Base-by-base conservation (phyloP, 1,140 invertebrate genomes). In the Trichoplusia ni region DNA sequence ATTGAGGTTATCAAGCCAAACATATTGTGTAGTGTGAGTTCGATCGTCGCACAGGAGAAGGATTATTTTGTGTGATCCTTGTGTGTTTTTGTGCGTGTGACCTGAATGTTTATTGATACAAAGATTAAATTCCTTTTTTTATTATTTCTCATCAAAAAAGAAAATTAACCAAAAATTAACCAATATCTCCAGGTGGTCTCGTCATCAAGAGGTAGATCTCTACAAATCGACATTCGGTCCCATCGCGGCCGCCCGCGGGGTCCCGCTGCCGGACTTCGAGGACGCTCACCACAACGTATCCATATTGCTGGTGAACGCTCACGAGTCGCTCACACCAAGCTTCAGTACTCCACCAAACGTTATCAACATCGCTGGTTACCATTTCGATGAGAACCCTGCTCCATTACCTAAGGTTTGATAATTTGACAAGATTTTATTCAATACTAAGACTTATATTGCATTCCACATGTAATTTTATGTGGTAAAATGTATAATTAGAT, bases 341-440 rank as follows among this genome's bases (percentile, higher is more conserved):
- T 77, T 89, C 40, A 91, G 91, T 0, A 67, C 88, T 11, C 75
- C 92, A 4, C 93, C 93, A 0, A 93, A 87, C 72, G 91, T 91
- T 47, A 84, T 90, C 1, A 91, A 91, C 58, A 90, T 92, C 8
- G 93, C 84, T 53, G 91, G 92, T 23, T 81, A 93, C 64, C 90
- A 93, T 64, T 84, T 93, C 23, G 38, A 81, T 74, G 73, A 77
- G 44, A 72, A 56, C 11, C 89, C 68, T 70, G 90, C 35, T 4
- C 63, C 78, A 0, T 37, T 86, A n/a, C 84, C 83, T 1, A 77
- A 85, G 75, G 60, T 91, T 82, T 18, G 46, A 78, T 1, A 25
- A 67, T 2, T 16, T 37, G 8, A 33, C 33, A 35, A 35, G 11
- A 35, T 35, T 7, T n/a, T n/a, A 35, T 11, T 35, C n/a, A 27